Evolutionary conservation across 2,888 invertebrate species (phyloP).

Genomic region (Xestia c-nigrum): DNA sequence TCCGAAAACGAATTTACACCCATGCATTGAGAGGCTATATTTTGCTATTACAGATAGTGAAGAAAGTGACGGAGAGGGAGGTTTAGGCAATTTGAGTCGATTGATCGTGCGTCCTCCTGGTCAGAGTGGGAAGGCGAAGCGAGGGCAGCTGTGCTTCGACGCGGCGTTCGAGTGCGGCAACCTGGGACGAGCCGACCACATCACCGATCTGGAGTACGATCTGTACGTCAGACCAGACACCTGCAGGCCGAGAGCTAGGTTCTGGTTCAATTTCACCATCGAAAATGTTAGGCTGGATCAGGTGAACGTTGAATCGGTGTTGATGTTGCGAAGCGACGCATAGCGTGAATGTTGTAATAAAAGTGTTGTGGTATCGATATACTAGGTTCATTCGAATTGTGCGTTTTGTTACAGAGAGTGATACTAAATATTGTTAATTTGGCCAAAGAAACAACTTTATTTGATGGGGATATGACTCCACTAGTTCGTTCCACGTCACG

Average conservation of each 20-base stretch:
- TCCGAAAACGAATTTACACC: background rate
- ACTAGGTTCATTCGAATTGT: background rate
- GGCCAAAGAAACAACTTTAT: slow-evolving; percentile 97
- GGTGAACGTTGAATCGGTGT: slow-evolving; percentile 82
- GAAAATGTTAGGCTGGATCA: slow-evolving; percentile 98
- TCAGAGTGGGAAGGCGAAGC: slow-evolving; percentile 98
- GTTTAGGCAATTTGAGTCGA: slow-evolving; percentile 97
- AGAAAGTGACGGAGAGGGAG: slow-evolving; percentile 98
- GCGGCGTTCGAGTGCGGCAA: slow-evolving; percentile 99
- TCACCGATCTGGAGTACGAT: slow-evolving; percentile 99
- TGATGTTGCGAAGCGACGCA: background rate
- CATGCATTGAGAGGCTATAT: background rate
- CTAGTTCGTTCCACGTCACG: slow-evolving; percentile 97
- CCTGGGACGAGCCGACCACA: slow-evolving; percentile 97
- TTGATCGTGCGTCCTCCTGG: slow-evolving; percentile 97
- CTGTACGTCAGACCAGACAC: slow-evolving; percentile 99
- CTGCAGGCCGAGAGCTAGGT: slow-evolving; percentile 97
- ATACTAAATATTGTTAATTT: slow-evolving; percentile 99
- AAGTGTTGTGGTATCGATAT: background rate
- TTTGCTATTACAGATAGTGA: slow-evolving; percentile 93
- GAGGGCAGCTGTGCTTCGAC: slow-evolving; percentile 99
- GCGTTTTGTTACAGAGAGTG: slow-evolving; percentile 93
- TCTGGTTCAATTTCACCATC: slow-evolving; percentile 99
- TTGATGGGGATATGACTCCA: slow-evolving; percentile 97
- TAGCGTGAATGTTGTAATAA: background rate